phyloP scores from a whole-genome alignment of 2,888 invertebrate species.

The Pseudoips prasinana region DNA sequence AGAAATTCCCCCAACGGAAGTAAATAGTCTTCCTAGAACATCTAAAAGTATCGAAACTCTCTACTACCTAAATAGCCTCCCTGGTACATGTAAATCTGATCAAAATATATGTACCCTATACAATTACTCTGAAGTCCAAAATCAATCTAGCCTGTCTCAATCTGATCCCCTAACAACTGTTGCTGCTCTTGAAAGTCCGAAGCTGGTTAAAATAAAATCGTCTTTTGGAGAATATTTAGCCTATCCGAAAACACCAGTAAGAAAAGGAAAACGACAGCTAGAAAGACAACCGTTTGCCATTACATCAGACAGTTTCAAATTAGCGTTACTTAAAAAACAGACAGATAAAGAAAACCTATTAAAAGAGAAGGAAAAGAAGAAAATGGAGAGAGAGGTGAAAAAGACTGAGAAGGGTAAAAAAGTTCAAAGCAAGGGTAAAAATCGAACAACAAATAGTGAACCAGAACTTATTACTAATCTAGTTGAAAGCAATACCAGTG shows the following conservation, averaged over 20 bases:
- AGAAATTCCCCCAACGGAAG: not conserved
- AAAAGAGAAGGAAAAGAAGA: too few species aligned
- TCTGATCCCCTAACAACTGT: constrained; percentile 1
- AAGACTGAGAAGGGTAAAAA: too few species aligned
- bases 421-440: too few species aligned
- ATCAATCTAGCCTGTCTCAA: constrained; percentile 3
- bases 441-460: too few species aligned
- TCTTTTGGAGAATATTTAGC: constrained; percentile 7
- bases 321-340: constrained; percentile 1
- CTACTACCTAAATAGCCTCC: constrained; percentile 1
- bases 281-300: constrained; percentile 3
- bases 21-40: constrained; percentile 3
- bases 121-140: constrained; percentile 3
- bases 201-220: constrained; percentile 6
- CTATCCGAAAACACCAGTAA: constrained; percentile 3
- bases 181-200: constrained; percentile 3
- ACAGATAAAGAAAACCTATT: constrained; percentile 1
- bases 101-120: constrained; percentile 1
- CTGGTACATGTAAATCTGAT: constrained; percentile 1
- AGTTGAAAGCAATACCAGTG: too few species aligned
- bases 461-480: too few species aligned
- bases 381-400: too few species aligned
- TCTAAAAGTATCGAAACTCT: constrained; percentile 4
- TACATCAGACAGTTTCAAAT: constrained; percentile 1
- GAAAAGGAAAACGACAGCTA: constrained; percentile 4